Conservation (phyloP, 1,140 invertebrate species). For the Cydia pomonella region DNA sequence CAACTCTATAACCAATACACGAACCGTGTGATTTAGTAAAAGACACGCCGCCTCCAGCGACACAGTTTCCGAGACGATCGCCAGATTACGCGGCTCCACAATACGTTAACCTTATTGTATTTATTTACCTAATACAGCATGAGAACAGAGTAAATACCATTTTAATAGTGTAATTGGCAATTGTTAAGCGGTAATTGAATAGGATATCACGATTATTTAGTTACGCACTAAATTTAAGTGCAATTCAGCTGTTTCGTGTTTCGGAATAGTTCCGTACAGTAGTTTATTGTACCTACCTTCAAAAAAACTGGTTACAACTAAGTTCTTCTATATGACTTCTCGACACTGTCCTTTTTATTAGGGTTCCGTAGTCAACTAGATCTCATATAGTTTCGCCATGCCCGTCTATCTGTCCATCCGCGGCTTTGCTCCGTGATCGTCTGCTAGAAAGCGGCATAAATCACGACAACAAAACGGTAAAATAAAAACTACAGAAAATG, state of each 20-base stretch:
- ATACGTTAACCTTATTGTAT: slow-evolving; percentile 35
- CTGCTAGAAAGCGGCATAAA: too few species aligned
- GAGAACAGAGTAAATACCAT: slow-evolving; percentile 46
- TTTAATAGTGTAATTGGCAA: slow-evolving; percentile 50
- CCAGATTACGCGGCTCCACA: slow-evolving; percentile 46
- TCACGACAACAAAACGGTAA: too few species aligned
- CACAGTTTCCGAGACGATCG: slow-evolving; percentile 55
- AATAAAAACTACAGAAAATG: too few species aligned
- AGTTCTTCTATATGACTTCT: too few species aligned
- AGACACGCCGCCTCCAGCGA: slow-evolving; percentile 50
- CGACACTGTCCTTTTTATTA: too few species aligned
- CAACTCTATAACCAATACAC: slow-evolving; percentile 43
- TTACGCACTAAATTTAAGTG: slow-evolving; percentile 22
- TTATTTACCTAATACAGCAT: slow-evolving; percentile 53
- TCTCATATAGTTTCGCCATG: too few species aligned
- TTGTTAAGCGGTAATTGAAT: slow-evolving; percentile 49
- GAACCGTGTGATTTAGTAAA: slow-evolving; percentile 53
- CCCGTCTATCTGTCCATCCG: too few species aligned
- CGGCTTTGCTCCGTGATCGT: too few species aligned
- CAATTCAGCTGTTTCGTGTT: slow-evolving; percentile 30
- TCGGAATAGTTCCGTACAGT: neutral
- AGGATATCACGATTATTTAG: slow-evolving; percentile 46
- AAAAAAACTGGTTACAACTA: neutral
- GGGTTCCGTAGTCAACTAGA: too few species aligned
- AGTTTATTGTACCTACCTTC: neutral